A percentile compares a stretch with the other conserved stretches of the same genome.
These are phyloP conservation scores for Kuschelorhynchus macadamiae DNA, from an alignment of 2,888 invertebrate species.

Conservation along the genomic window DNA sequence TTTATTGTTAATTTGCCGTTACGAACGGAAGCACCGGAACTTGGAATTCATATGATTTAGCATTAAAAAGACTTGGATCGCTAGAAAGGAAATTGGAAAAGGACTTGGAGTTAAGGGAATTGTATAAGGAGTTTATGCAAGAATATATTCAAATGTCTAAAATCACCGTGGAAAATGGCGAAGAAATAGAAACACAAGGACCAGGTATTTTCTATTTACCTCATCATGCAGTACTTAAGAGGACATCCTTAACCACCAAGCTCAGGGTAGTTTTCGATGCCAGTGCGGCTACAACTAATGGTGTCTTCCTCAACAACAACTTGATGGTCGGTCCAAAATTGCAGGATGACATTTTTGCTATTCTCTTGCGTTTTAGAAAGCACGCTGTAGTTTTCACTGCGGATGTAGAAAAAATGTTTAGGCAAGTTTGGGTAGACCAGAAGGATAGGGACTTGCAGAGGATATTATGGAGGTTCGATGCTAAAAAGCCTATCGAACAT, in stretches of 20 bases:
- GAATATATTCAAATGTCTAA: no score
- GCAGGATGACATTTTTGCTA: conserved; percentile 18
- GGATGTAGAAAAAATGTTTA: conserved; percentile 27
- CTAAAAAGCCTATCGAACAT: conserved; percentile 18
- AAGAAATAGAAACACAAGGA: no score
- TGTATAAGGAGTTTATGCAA: no score
- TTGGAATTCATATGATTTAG: no score
- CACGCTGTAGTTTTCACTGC: conserved; percentile 15
- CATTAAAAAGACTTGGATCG: no score
- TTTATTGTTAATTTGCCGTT: no score
- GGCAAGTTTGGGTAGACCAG: conserved; percentile 5
- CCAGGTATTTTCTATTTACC: no score
- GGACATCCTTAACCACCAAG: conserved; percentile 5
- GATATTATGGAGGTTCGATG: conserved; percentile 40
- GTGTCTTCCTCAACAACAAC: conserved; percentile 9
- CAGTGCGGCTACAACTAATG: conserved; percentile 4
- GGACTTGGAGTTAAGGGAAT: no score
- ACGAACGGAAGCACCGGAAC: no score
- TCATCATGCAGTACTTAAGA: conserved; percentile 14
- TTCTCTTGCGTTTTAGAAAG: conserved; percentile 10
- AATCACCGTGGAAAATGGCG: no score
- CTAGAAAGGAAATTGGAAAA: no score
- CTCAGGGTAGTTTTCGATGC: conserved; percentile 24
- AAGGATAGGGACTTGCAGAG: conserved; percentile 32
- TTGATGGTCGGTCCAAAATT: conserved; percentile 18